Evolutionary conservation across 1,140 invertebrate species (phyloP).

Genomic region (Bombus affinis): DNA sequence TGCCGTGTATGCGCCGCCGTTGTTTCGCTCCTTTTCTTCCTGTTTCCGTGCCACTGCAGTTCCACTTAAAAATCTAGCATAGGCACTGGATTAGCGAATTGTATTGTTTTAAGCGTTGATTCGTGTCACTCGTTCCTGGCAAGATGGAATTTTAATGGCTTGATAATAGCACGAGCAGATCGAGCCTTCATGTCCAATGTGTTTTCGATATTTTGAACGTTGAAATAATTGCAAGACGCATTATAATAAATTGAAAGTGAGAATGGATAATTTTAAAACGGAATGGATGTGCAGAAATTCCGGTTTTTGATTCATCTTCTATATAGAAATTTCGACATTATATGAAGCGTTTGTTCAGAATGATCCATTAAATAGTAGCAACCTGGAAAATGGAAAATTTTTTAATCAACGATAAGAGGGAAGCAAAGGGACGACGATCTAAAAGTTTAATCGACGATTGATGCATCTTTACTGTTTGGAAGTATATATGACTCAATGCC

Average conservation of each 20-base stretch:
- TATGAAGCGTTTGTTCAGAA: neutral
- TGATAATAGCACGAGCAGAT: neutral
- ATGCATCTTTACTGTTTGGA: conserved; percentile 8
- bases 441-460: neutral
- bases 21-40: neutral
- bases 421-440: neutral
- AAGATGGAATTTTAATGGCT: neutral
- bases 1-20: neutral
- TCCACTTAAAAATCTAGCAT: conserved; percentile 34
- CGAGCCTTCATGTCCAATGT: neutral
- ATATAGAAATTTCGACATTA: neutral
- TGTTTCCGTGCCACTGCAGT: neutral
- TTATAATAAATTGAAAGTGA: no score
- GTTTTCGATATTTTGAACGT: neutral
- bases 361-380: neutral
- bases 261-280: no score
- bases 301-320: neutral
- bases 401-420: neutral
- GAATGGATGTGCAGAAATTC: neutral
- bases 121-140: neutral
- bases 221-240: neutral
- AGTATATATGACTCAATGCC: conserved; percentile 21
- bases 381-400: neutral
- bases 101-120: neutral
- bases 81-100: neutral